Evolutionary conservation across 2,888 invertebrate genomes (phyloP).

Genomic region (Thumatha senex): DNA sequence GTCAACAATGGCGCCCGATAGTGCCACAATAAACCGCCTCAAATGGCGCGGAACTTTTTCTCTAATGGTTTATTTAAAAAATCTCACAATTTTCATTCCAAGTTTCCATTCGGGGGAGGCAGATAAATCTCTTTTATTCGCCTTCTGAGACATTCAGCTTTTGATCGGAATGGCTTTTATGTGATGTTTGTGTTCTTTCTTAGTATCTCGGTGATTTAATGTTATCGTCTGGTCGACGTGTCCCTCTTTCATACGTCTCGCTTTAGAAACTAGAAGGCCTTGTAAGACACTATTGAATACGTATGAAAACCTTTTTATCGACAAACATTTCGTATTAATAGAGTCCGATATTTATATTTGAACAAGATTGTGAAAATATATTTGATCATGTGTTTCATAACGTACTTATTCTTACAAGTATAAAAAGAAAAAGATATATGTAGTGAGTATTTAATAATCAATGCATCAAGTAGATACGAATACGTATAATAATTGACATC

Average conservation of each 20-base stretch:
- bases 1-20: slow-evolving; percentile 74
- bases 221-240: slow-evolving; percentile 64
- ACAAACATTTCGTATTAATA: slow-evolving; percentile 44
- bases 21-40: slow-evolving; percentile 77
- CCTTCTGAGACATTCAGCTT: slow-evolving; percentile 71
- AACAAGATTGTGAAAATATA: slow-evolving; percentile 13
- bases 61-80: slow-evolving; percentile 82
- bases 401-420: too few species aligned
- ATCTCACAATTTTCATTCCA: slow-evolving; percentile 78
- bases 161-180: slow-evolving; percentile 80
- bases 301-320: slow-evolving; percentile 36
- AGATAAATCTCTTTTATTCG: slow-evolving; percentile 77
- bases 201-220: slow-evolving; percentile 71
- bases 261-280: slow-evolving; percentile 43
- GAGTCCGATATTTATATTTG: slow-evolving; percentile 23
- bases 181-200: slow-evolving; percentile 74
- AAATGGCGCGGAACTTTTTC: slow-evolving; percentile 81
- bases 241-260: slow-evolving; percentile 47
- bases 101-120: slow-evolving; percentile 66
- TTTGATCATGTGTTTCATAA: too few species aligned
- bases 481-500: too few species aligned
- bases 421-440: too few species aligned
- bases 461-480: too few species aligned
- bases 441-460: too few species aligned
- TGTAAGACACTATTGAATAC: slow-evolving; percentile 40